phyloP scores from a whole-genome alignment of 2,113 vertebrate species.

The Hoplias malabaricus region DNA sequence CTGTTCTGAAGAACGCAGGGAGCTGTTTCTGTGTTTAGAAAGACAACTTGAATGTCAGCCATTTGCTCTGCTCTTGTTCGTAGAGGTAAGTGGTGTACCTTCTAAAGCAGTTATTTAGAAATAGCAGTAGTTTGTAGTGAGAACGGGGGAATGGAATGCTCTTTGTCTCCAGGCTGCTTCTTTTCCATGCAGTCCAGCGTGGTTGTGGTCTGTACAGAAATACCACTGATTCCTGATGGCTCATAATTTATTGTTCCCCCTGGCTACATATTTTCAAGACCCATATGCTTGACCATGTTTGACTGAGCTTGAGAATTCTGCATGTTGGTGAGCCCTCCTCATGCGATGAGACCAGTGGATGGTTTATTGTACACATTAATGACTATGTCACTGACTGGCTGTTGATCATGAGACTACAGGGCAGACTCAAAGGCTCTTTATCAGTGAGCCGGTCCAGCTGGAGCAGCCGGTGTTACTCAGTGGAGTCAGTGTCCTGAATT shows the following conservation, averaged over 20 bases:
- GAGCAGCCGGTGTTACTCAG: background rate
- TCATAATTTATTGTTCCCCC: constrained; percentile 48
- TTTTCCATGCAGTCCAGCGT: constrained; percentile 37
- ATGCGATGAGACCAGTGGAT: background rate
- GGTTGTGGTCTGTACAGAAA: constrained; percentile 41
- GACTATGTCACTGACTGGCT: constrained; percentile 1
- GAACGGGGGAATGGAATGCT: constrained; percentile 45
- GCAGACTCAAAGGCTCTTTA: constrained; percentile 27
- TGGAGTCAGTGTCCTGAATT: background rate
- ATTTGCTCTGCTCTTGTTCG: background rate
- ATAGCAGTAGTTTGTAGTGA: constrained; percentile 41
- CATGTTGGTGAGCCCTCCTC: constrained; percentile 7
- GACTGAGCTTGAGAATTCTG: background rate
- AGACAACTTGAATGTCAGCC: background rate
- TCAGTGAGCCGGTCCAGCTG: background rate
- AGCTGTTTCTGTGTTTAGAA: background rate
- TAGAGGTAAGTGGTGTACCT: constrained; percentile 22
- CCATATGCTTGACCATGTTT: constrained; percentile 16
- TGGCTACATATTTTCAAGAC: constrained; percentile 38
- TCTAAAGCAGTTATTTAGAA: constrained; percentile 25
- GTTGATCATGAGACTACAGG: background rate
- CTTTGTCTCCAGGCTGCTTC: constrained; percentile 47
- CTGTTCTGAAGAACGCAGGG: background rate
- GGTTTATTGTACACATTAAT: constrained; percentile 12
- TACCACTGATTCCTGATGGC: constrained; percentile 49